A percentile compares a stretch with the other conserved stretches of the same genome.
phyloP scores from a whole-genome alignment of 2,888 invertebrate genomes.

The Clusia tigrina region DNA sequence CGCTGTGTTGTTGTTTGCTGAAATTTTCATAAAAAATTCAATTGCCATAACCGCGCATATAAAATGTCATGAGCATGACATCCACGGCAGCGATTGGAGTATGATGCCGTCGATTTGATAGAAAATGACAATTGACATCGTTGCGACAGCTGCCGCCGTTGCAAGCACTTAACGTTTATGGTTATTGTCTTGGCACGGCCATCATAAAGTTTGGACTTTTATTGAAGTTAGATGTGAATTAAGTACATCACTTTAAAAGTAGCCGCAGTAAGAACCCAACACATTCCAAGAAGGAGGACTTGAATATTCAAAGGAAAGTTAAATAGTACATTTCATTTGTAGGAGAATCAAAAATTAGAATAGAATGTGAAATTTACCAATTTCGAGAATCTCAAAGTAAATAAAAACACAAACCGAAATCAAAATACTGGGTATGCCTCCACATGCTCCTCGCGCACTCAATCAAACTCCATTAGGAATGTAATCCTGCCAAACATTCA shows the following conservation, averaged over 20 bases:
- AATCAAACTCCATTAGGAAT: background rate
- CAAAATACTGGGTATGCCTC: too few relatives aligned
- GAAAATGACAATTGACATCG: background rate
- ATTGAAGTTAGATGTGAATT: background rate
- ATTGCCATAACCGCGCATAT: conserved; percentile 8
- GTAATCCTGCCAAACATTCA: conserved; percentile 17
- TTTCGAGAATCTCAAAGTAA: too few relatives aligned
- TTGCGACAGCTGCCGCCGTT: background rate
- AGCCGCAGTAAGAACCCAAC: too few relatives aligned
- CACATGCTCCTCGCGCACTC: background rate
- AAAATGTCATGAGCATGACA: background rate
- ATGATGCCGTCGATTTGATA: background rate
- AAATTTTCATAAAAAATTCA: background rate
- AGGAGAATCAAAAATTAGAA: too few relatives aligned
- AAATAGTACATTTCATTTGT: too few relatives aligned
- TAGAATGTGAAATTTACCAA: too few relatives aligned
- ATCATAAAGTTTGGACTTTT: background rate
- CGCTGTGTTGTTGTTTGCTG: too few relatives aligned
- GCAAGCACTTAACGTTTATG: background rate
- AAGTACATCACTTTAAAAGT: too few relatives aligned
- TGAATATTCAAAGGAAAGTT: too few relatives aligned
- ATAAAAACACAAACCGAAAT: too few relatives aligned
- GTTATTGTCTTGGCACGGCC: background rate
- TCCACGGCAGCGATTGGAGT: background rate
- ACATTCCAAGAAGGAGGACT: too few relatives aligned